Percentiles rank a stretch among this genome's conserved stretches.
Conservation (phyloP, 2,888 invertebrate species). For the Entomobrya multifasciata region DNA sequence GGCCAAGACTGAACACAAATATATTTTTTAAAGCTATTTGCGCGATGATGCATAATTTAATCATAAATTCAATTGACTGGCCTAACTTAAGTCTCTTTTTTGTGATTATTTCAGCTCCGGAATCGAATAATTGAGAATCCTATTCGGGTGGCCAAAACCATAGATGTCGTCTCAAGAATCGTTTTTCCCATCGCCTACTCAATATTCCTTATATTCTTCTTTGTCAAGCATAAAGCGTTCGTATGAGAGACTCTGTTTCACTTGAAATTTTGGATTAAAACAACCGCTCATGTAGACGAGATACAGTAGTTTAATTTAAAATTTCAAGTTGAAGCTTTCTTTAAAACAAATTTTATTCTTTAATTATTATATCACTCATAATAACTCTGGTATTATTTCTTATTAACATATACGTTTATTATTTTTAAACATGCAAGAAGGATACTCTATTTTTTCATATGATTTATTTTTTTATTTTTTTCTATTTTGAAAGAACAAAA, state of each 20-base stretch:
- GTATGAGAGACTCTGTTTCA: conserved; percentile 75
- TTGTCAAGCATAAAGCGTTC: conserved; percentile 95
- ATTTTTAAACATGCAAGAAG: neutral
- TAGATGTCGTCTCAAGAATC: conserved; percentile 88
- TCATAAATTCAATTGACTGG: too few relatives aligned
- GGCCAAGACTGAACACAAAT: too few relatives aligned
- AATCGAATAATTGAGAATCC: conserved; percentile 84
- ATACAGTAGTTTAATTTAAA: conserved; percentile 70
- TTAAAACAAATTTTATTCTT: conserved; percentile 45
- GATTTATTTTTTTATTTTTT: conserved; percentile 26
- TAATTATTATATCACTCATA: conserved; percentile 34
- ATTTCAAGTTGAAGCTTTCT: conserved; percentile 75
- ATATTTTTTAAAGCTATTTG: too few relatives aligned
- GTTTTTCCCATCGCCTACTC: conserved; percentile 96
- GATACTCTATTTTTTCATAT: conserved; percentile 15
- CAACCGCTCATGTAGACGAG: conserved; percentile 65
- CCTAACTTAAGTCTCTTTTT: neutral
- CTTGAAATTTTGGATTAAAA: conserved; percentile 76
- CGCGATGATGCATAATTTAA: too few relatives aligned
- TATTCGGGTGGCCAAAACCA: conserved; percentile 94
- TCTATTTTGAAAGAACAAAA: conserved; percentile 7
- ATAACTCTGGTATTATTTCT: neutral
- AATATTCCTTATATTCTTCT: conserved; percentile 96
- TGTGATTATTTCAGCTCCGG: conserved; percentile 62
- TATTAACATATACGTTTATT: conserved; percentile 7